Base-by-base conservation (phyloP, 1,140 invertebrate genomes). In the Drosophila ambigua region DNA sequence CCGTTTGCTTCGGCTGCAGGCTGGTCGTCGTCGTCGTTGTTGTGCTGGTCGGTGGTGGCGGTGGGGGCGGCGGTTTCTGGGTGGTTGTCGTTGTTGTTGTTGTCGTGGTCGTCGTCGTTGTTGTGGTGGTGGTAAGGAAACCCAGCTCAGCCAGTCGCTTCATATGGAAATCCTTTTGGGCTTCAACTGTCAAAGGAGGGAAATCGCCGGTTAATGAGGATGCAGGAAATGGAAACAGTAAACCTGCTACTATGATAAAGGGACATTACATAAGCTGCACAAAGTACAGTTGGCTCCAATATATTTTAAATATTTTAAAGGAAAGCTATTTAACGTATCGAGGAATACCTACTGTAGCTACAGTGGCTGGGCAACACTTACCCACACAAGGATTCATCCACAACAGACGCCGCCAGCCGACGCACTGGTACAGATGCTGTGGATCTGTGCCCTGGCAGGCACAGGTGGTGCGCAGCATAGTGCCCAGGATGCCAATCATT, bases 321-420 rank as follows among this genome's bases (percentile, higher is more conserved):
- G 13, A 41, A 39, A 49, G 35, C 15, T 41, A 31, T 43, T 45
- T 20, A 55, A 46, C 26, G 57, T 41, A 62, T 6, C 4, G 16
- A n/a, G 5, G 7, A 9, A 15, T 5, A 6, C 1, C 5, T 9
- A 31, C 13, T 16, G 7, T 23, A 23, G 26, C 5, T 26, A 26
- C 26, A 28, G 28, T 31, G 28, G 28, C 7, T 2, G 7, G 31
- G 11, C 4, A 58, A 35, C 39, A 93, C 96, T 95, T 92, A 98
- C 97, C 96, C 54, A 98, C 97, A 91, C 97, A 98, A 5, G 97
- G 96, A 90, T 98, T 98, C 51, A 97, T 95, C 97, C 97, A 98
- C 4, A 98, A 94, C n/a, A 98, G 93, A 48, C 97, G 92, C 78
- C 97, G 96, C 97, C 97, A 98, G 44, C 96, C 97, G 2, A 97